Evolutionary conservation across 2,797 vertebrate species (phyloP).

Genomic region (Bryconaethiops microstoma): DNA sequence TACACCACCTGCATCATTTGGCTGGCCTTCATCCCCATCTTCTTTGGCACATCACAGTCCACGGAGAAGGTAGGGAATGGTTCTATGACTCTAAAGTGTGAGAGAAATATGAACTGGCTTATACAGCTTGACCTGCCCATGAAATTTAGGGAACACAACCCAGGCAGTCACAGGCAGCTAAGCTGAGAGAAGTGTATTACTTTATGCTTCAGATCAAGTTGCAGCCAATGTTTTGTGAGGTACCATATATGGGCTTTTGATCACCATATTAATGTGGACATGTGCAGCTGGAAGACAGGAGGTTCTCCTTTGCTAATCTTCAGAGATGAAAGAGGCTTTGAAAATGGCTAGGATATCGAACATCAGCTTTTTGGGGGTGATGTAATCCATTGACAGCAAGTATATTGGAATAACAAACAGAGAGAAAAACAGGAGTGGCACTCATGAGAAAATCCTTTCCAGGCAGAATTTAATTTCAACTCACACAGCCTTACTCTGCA

Average conservation of each 20-base stretch:
- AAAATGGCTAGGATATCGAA: conserved; percentile 68
- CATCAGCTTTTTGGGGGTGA: conserved; percentile 70
- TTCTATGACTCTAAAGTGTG: neutral
- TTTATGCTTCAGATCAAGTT: conserved; percentile 34
- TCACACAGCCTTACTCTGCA: conserved; percentile 45
- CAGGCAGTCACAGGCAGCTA: conserved; percentile 17
- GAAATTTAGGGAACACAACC: conserved; percentile 2
- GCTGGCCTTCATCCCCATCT: conserved; percentile 99
- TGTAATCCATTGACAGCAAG: conserved; percentile 72
- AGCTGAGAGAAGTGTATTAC: conserved; percentile 13
- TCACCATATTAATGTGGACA: conserved; percentile 48
- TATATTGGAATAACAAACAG: conserved; percentile 70
- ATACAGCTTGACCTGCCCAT: neutral
- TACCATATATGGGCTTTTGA: conserved; percentile 31
- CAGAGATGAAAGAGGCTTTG: conserved; percentile 80
- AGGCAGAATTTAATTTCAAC: conserved; percentile 59
- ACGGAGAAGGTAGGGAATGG: conserved; percentile 90
- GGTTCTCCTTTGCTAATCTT: conserved; percentile 56
- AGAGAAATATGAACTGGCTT: conserved; percentile 21
- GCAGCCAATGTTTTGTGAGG: conserved; percentile 15
- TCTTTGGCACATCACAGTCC: conserved; percentile 97
- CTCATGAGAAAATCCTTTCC: conserved; percentile 56
- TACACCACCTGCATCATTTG: conserved; percentile 99
- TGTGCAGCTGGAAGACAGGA: conserved; percentile 59
- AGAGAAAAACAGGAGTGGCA: conserved; percentile 47